These are phyloP conservation scores for Mizuhopecten yessoensis DNA, from an alignment of 1,140 invertebrate genomes.

Conservation along the genomic window DNA sequence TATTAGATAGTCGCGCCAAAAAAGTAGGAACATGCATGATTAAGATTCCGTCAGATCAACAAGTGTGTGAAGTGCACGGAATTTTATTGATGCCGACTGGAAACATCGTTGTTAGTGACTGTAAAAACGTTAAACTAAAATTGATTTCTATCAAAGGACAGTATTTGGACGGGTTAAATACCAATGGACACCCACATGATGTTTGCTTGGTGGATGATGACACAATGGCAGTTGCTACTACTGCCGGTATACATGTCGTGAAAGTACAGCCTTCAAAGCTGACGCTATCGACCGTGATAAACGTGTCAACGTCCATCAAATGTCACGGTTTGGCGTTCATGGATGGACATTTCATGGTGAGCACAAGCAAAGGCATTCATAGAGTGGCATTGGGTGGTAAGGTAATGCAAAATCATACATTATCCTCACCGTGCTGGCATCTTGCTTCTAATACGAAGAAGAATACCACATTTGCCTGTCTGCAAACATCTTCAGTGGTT, in stretches of 20 bases:
- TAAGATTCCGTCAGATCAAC: conserved; percentile 47
- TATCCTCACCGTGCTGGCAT: conserved; percentile 45
- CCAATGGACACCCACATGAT: conserved; percentile 44
- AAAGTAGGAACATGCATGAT: conserved; percentile 45
- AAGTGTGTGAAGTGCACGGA: conserved; percentile 45
- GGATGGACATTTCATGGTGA: background rate
- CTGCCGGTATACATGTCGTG: conserved; percentile 36
- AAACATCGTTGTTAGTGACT: conserved; percentile 55
- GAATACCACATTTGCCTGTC: conserved; percentile 47
- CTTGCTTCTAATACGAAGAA: conserved; percentile 43
- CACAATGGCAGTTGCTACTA: conserved; percentile 52
- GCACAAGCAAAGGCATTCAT: background rate
- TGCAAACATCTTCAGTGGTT: conserved; percentile 42
- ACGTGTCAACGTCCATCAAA: background rate
- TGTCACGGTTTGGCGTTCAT: conserved; percentile 37
- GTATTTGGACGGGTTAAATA: conserved; percentile 47
- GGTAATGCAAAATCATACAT: background rate
- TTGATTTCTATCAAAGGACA: conserved; percentile 46
- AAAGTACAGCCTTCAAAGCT: conserved; percentile 46
- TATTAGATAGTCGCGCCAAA: conserved; percentile 46
- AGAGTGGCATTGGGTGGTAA: background rate
- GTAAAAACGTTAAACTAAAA: conserved; percentile 48
- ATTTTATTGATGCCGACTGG: conserved; percentile 52
- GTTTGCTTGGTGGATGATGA: conserved; percentile 51
- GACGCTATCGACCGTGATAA: conserved; percentile 46